phyloP scores from a whole-genome alignment of 1,140 invertebrate species.

The Vollenhovia emeryi region DNA sequence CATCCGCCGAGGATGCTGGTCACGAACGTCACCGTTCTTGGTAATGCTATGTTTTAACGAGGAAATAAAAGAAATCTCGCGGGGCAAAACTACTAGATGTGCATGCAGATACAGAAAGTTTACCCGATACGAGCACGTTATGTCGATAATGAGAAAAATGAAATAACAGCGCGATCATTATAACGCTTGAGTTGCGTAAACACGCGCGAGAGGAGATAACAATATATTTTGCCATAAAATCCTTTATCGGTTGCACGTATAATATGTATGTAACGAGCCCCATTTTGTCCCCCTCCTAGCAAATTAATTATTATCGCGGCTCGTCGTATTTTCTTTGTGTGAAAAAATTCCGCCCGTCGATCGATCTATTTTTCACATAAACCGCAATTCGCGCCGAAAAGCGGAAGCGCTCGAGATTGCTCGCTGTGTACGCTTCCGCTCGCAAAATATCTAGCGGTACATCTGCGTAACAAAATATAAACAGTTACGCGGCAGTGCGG shows the following conservation, averaged over 20 bases:
- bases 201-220: not conserved
- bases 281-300: not conserved
- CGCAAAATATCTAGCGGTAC: not conserved
- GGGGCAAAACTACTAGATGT: not conserved
- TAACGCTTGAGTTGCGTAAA: not conserved
- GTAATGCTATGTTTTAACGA: slow-evolving; percentile 72
- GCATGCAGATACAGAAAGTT: not conserved
- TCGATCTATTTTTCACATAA: slow-evolving; percentile 37
- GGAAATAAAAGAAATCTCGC: not conserved
- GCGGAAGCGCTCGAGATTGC: not conserved
- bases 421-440: not conserved
- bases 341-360: not conserved
- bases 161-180: not conserved
- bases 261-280: not conserved
- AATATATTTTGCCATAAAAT: not conserved
- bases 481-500: not conserved
- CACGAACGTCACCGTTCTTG: slow-evolving; percentile 82
- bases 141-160: slow-evolving; percentile 10
- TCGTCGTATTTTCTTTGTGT: not conserved
- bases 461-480: slow-evolving; percentile 29
- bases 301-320: not conserved
- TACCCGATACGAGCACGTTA: not conserved
- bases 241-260: not conserved
- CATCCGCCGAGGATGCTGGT: slow-evolving; percentile 89
- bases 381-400: not conserved